Evolutionary conservation across 37 sponge, comb jelly and placozoan genomes (phyloP).

Genomic region (Oopsacas minuta): DNA sequence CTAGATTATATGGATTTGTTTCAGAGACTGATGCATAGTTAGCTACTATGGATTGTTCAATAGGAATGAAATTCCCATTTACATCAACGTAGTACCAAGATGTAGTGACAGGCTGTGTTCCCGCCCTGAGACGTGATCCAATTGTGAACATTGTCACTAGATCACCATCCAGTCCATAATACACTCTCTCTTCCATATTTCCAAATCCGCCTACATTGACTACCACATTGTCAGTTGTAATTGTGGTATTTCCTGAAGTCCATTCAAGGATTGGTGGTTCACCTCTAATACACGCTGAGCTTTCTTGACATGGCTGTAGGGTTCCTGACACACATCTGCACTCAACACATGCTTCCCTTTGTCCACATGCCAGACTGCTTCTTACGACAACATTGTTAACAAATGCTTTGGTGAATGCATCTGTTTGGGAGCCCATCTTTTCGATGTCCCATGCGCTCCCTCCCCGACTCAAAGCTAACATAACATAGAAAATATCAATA

Average conservation of each 20-base stretch:
- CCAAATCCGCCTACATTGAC: neutral
- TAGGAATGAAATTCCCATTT: neutral
- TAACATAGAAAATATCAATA: neutral
- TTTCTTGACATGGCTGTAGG: neutral
- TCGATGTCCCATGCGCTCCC: slow-evolving; percentile 4
- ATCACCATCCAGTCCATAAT: neutral
- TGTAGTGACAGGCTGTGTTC: neutral
- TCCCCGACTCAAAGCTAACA: neutral
- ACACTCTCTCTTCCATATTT: neutral
- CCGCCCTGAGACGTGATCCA: neutral
- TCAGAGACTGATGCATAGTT: neutral
- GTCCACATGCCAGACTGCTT: neutral
- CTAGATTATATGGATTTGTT: neutral
- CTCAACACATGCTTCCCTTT: neutral
- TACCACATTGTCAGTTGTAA: neutral
- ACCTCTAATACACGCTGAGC: neutral
- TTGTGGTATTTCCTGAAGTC: neutral
- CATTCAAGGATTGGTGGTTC: neutral
- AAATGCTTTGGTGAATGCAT: neutral
- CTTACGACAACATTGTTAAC: neutral
- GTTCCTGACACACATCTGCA: neutral
- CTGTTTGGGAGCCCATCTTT: neutral
- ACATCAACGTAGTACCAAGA: neutral
- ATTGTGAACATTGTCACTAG: neutral
- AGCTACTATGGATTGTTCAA: neutral